phyloP scores from a whole-genome alignment of 1,140 invertebrate species.

The Anadara kagoshimensis region DNA sequence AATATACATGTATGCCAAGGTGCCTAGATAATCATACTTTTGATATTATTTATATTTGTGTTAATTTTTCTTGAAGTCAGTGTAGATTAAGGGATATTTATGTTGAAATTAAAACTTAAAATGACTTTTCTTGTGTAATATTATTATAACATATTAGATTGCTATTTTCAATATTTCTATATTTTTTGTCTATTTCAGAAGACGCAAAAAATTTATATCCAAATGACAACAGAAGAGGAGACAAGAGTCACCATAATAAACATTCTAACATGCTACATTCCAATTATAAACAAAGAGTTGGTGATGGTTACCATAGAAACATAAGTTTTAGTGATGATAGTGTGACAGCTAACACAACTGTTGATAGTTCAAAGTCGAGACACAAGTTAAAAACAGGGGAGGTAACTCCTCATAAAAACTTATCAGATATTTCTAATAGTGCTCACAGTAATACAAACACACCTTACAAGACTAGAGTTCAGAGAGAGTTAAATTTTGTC shows the following conservation, averaged over 20 bases:
- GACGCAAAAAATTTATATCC: conserved; percentile 29
- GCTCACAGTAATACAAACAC: conserved; percentile 25
- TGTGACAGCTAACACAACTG: conserved; percentile 65
- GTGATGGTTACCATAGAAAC: conserved; percentile 54
- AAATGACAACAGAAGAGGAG: conserved; percentile 16
- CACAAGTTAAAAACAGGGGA: conserved; percentile 11
- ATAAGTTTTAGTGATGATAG: conserved; percentile 70
- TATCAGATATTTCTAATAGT: conserved; percentile 19
- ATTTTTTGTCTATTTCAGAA: conserved; percentile 42
- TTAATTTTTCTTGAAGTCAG: too few species aligned
- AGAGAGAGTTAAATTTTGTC: conserved; percentile 33
- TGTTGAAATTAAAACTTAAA: too few species aligned
- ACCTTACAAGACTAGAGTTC: background rate
- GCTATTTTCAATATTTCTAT: background rate
- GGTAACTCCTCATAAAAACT: conserved; percentile 8
- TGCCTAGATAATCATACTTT: too few species aligned
- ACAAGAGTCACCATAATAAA: conserved; percentile 19
- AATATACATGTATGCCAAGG: too few species aligned
- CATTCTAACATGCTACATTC: conserved; percentile 36
- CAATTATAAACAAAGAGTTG: conserved; percentile 25
- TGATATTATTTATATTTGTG: too few species aligned
- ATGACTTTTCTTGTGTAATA: too few species aligned
- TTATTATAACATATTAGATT: too few species aligned
- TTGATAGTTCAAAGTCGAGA: conserved; percentile 41
- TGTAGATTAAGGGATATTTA: too few species aligned